phyloP scores from a whole-genome alignment of 2,888 invertebrate genomes.

The Rhimphoctona megacephalus region DNA sequence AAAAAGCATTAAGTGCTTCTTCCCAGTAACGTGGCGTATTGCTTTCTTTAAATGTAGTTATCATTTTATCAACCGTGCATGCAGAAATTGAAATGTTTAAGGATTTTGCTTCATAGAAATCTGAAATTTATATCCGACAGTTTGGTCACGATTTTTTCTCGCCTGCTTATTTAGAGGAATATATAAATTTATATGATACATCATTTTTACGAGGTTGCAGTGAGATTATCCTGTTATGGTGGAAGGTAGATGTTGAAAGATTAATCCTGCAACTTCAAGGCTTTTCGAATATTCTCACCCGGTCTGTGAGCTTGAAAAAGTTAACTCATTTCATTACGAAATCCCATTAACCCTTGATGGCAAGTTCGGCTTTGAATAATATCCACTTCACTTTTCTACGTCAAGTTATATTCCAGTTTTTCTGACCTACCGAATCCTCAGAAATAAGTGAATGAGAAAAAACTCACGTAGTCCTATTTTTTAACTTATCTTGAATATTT shows the following conservation, averaged over 20 bases:
- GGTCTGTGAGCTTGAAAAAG: conserved; percentile 35
- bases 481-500: neutral
- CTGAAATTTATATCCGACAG: neutral
- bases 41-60: too few relatives aligned
- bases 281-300: conserved; percentile 45
- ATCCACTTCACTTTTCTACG: conserved; percentile 23
- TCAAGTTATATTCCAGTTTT: conserved; percentile 9
- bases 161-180: neutral
- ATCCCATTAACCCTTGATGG: conserved; percentile 53
- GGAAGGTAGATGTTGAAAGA: conserved; percentile 33
- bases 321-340: conserved; percentile 50
- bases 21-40: neutral
- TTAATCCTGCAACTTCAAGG: conserved; percentile 45
- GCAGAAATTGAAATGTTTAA: neutral
- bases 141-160: neutral
- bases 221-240: conserved; percentile 53
- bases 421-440: neutral
- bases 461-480: neutral
- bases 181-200: conserved; percentile 25
- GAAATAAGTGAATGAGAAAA: neutral
- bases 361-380: conserved; percentile 53
- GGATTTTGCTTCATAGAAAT: neutral
- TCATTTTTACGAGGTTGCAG: conserved; percentile 56
- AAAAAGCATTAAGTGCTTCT: neutral
- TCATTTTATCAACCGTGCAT: too few relatives aligned